Base-by-base conservation (phyloP, 30 jellyfish, hydroid and myxozoan species). In the Cassiopea andromeda region DNA sequence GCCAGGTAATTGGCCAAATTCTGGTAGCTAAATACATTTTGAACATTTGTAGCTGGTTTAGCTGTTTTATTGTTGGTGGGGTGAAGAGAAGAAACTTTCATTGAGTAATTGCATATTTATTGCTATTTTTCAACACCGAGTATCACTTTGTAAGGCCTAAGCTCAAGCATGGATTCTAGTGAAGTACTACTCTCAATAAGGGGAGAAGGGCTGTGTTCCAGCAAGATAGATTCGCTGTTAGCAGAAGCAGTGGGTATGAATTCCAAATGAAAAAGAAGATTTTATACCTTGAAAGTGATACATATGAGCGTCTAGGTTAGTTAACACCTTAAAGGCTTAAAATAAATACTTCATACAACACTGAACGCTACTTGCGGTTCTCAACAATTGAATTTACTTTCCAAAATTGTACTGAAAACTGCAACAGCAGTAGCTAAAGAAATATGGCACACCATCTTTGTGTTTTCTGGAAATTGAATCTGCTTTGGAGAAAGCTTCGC, bases 401-500 rank as follows among this genome's bases (percentile, higher is more conserved):
- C 43, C 8, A 14, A 64, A 14, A 13, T 64, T 64, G 43, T 78
- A 82, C 49, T 83, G 58, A 50, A 90, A 92, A 54, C 95, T 92
- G 77, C 97, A 92, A 60, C 97, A 92, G 69, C 97, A 92, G 74
- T 92, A 92, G 64, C 97, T 92, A 73, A 77, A 92, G 59, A 61
- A 87, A 67, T 82, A 87, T 78, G 86, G 97, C 68, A 85, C 93
- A 19, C 92, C 97, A 27, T 54, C 79, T 8, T 80, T 48, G 71
- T 85, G 77, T 54, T 80, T 91, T 77, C 73, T 78, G 17, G 85
- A 60, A 47, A 92, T 73, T 2, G 77, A 82, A 2, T 76, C 77
- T 27, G 69, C 86, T 50, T 69, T 61, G 4, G 91, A 91, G 57
- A n/a, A 73, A 13, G 97, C 97, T 44, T 92, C 97, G 78, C 83